These are phyloP conservation scores for Columba livia DNA, from an alignment of 2,113 vertebrate species.

Conservation along the genomic window DNA sequence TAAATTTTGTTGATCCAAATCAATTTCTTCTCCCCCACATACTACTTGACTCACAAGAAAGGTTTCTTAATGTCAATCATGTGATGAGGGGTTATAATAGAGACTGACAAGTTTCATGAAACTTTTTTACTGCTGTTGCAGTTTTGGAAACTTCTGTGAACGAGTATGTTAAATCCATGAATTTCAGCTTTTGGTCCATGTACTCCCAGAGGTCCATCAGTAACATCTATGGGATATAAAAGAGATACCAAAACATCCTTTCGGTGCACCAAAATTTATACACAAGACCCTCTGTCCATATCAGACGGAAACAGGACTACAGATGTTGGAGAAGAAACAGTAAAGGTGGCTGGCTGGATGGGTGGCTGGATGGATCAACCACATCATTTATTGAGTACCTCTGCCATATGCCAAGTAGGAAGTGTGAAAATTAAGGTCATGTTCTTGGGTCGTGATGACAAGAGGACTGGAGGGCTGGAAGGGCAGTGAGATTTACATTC, in stretches of 20 bases:
- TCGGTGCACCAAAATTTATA: neutral
- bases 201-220: neutral
- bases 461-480: neutral
- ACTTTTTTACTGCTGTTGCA: neutral
- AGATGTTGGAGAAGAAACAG: neutral
- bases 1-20: neutral
- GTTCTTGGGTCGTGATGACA: neutral
- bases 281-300: neutral
- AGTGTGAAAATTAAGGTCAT: neutral
- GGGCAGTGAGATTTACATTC: neutral
- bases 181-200: neutral
- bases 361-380: neutral
- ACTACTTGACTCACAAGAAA: neutral
- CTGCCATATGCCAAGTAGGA: neutral
- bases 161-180: neutral
- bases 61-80: neutral
- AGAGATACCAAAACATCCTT: neutral
- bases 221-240: neutral
- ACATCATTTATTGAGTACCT: neutral
- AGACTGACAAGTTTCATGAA: neutral
- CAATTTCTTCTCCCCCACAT: neutral
- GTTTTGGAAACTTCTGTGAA: neutral
- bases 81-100: neutral
- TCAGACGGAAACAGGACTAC: neutral
- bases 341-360: neutral